A percentile compares a stretch with the other conserved stretches of the same genome.
Evolutionary conservation across 2,113 vertebrate genomes (phyloP).

Genomic region (Panthera leo): DNA sequence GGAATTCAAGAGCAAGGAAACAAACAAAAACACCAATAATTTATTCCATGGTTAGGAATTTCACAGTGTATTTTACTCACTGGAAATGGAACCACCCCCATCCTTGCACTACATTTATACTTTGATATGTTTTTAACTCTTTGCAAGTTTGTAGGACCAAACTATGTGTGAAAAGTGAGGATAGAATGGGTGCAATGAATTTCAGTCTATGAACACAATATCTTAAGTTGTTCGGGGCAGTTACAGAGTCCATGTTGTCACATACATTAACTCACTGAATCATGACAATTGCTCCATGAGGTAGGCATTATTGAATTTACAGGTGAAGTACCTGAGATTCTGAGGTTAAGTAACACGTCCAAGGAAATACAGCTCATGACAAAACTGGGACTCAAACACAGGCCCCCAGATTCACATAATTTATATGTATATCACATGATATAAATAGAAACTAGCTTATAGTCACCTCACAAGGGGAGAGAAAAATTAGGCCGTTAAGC

Average conservation of each 20-base stretch:
- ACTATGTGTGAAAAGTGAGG: slow-evolving; percentile 40
- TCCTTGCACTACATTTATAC: slow-evolving; percentile 42
- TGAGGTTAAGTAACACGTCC: slow-evolving; percentile 58
- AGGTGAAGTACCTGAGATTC: slow-evolving; percentile 74
- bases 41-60: slow-evolving; percentile 59
- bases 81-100: slow-evolving; percentile 44
- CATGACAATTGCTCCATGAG: slow-evolving; percentile 74
- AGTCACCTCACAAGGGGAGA: neutral
- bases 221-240: slow-evolving; percentile 5
- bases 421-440: neutral
- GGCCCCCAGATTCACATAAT: neutral
- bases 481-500: neutral
- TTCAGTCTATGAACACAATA: slow-evolving; percentile 60
- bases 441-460: neutral
- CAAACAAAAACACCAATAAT: slow-evolving; percentile 61
- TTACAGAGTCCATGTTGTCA: slow-evolving; percentile 61
- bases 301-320: slow-evolving; percentile 69
- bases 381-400: slow-evolving; percentile 39
- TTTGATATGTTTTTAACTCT: neutral
- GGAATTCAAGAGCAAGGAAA: slow-evolving; percentile 59
- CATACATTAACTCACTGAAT: slow-evolving; percentile 50
- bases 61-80: slow-evolving; percentile 74
- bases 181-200: slow-evolving; percentile 50
- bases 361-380: slow-evolving; percentile 5
- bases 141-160: slow-evolving; percentile 58